These are phyloP conservation scores for Aradus depressus DNA, from an alignment of 2,888 invertebrate genomes.

Conservation along the genomic window DNA sequence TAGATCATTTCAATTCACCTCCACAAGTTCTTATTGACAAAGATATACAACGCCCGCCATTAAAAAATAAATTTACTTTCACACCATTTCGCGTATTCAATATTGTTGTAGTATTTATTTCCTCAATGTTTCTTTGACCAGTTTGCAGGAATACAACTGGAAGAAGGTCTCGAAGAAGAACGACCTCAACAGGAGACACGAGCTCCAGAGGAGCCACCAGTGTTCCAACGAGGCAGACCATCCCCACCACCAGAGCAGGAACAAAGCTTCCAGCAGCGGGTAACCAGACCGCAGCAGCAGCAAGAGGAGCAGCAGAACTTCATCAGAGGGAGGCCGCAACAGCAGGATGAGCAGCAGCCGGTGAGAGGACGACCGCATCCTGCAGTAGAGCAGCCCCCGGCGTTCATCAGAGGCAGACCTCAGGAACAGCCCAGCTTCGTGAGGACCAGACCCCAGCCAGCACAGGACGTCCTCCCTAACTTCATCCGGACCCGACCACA, in stretches of 20 bases:
- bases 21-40: too few species aligned
- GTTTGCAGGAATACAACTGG: too few species aligned
- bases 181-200: neutral
- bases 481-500: too few species aligned
- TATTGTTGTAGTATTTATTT: too few species aligned
- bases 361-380: slow-evolving; percentile 1
- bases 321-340: slow-evolving; percentile 12
- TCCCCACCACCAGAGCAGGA: neutral
- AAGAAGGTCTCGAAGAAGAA: too few species aligned
- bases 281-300: neutral
- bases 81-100: neutral
- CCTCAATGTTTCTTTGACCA: too few species aligned
- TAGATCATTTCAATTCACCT: too few species aligned
- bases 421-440: neutral
- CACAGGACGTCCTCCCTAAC: neutral
- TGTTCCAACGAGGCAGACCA: slow-evolving; percentile 1
- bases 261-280: neutral
- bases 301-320: slow-evolving; percentile 13
- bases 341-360: slow-evolving; percentile 22
- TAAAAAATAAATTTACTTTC: neutral
- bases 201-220: slow-evolving; percentile 1
- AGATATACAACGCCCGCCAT: neutral
- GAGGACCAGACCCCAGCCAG: slow-evolving; percentile 1
- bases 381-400: neutral
- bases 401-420: slow-evolving; percentile 4